Base-by-base conservation (phyloP, 1,140 invertebrate genomes). In the Armadillidium nasatum region DNA sequence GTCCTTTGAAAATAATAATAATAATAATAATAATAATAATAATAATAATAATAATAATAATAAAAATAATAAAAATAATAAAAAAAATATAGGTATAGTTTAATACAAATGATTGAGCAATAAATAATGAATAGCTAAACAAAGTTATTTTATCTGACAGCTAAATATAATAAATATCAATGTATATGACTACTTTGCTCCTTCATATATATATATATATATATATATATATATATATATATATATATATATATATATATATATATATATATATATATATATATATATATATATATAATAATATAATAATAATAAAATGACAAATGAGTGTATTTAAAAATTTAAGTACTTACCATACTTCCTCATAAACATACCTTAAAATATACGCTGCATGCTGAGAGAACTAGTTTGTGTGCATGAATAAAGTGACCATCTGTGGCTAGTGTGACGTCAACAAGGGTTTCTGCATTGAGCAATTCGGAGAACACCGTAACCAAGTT, bases 401-500 rank as follows among this genome's bases (percentile, higher is more conserved):
- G 84, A 13, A 94, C 92, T 22, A 94, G 89, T 87, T 93, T 94
- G 83, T 94, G 93, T 4, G 92, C 92, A 82, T 92, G 91, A 77
- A 95, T 85, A 81, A 93, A 91, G 76, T 90, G 89, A 10, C 93
- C 93, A 84, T 94, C 93, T 9, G 92, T 91, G 19, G 92, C 92
- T 67, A 95, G 87, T 9, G 93, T 94, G n/a, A 94, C 92, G 84
- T 94, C 93, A 50, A 94, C 92, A 77, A 94, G 84, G n/a, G 91
- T 90, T 83, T 93, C 91, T 83, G 89, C 92, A 82, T 89, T 91
- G 72, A 94, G 85, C 73, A 94, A 85, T 81, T 88, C 90, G 44
- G 91, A 92, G 85, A 94, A 94, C 80, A 93, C 92, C 0, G 91
- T 92, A 81, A 94, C 93, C 82, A 94, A 92, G 84, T 94, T 94